These are phyloP conservation scores for Phalacrocorax carbo DNA, from an alignment of 2,113 vertebrate genomes.

Conservation along the genomic window DNA sequence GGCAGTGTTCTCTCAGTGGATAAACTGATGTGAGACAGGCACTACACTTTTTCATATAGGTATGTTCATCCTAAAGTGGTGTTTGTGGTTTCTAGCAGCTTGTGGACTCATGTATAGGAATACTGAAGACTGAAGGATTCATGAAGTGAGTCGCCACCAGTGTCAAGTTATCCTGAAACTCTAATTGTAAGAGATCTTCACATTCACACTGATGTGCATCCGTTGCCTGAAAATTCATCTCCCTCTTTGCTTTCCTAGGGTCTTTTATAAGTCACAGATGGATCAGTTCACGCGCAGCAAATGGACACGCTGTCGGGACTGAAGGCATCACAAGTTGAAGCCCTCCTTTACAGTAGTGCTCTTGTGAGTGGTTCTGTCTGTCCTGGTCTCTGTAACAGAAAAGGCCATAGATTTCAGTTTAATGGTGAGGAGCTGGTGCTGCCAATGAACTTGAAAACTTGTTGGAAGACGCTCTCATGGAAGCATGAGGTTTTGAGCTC, in stretches of 20 bases:
- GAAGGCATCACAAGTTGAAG: background rate
- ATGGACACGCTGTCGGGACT: rapidly evolving
- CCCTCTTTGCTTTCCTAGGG: background rate
- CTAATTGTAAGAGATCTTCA: background rate
- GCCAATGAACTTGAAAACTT: background rate
- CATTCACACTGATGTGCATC: background rate
- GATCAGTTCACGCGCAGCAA: background rate
- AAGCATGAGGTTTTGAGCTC: background rate
- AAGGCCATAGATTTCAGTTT: background rate
- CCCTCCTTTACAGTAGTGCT: background rate
- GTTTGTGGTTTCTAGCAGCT: background rate
- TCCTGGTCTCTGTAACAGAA: background rate
- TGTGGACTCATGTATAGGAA: background rate
- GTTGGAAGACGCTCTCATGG: background rate
- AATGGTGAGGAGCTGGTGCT: background rate
- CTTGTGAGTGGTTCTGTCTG: background rate
- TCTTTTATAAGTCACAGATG: rapidly evolving
- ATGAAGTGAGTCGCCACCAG: background rate
- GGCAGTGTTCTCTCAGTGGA: background rate
- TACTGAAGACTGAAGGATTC: background rate
- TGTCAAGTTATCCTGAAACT: background rate
- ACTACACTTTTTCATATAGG: rapidly evolving
- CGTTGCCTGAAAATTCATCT: background rate
- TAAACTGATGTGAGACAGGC: background rate
- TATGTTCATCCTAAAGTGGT: background rate